Evolutionary conservation across 1,140 invertebrate species (phyloP), one percentile per base, ranked within the genome.

Genomic region (Galleria mellonella): DNA sequence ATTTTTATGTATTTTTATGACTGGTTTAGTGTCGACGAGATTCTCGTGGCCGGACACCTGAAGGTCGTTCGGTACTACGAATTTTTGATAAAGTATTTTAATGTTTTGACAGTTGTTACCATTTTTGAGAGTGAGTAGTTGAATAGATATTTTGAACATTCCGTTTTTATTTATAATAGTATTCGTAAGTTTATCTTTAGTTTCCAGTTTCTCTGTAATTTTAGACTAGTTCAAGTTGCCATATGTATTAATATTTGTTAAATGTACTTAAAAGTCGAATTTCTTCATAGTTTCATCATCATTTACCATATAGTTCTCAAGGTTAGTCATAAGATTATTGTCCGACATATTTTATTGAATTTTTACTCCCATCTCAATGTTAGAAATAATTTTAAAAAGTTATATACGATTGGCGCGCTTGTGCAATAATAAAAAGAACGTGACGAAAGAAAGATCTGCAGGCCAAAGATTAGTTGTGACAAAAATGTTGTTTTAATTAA

Each of bases 41-140:
- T 62, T 52, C 17, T 53, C 51, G 51, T 48, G 53, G 43, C 51
- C 50, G n/a, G 9, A 31, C 40, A 4, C 14, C 5, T 4, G 6
- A 23, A 23, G 2, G 17, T 23, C 17, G 15, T 27, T 14, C 15
- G 41, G 12, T 14, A 11, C 31, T 32, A 33, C 41, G 23, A 44
- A 76, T 79, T 81, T 78, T 82, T 79, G 70, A 81, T 82, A 83
- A 68, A 77, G 57, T 74, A 75, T 77, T 78, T 73, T 58, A 79
- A 52, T 39, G 32, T 57, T 69, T 73, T 65, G 40, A 79, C 69
- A 67, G 68, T 78, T 83, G 75, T 83, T 82, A 79, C 72, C 70
- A 53, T 55, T 55, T 45, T 44, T 50, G 39, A 51, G 17, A 45
- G 47, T 53, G 56, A 49, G 46, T 63, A 54, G 42, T 45, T 43